Base-by-base conservation (phyloP, 2,113 vertebrate genomes). In the Lutjanus erythropterus region DNA sequence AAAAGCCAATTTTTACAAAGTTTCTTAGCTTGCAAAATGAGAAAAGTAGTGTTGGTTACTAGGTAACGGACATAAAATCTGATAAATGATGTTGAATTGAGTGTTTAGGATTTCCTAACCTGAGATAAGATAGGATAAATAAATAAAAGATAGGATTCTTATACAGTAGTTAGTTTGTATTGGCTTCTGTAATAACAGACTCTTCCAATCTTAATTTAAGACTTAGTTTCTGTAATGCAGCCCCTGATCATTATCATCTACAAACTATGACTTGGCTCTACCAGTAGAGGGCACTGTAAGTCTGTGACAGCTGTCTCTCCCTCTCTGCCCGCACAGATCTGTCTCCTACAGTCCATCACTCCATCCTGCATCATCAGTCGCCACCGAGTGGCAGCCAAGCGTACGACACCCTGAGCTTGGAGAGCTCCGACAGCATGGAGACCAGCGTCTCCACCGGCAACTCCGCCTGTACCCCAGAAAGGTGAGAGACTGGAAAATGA, bases 371-470 rank as follows among this genome's bases (percentile, higher is more conserved):
- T 65, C 97, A 97, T 72, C 97, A 97, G 61, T 93, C 95, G 88
- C 94, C 95, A 23, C 94, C 96, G 0, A 89, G 94, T 0, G 95
- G 96, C 0, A 94, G 86, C 9, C 95, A 94, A 0, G 96, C 97
- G 0, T 99, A 98, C 0, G 98, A 99, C 95, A 99, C 98, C 0
- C 95, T 99, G 82, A 99, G 98, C 87, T 92, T 99, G 92, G 98
- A 99, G 94, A 99, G 98, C 91, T 99, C 98, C 0, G 98, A 99
- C 96, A 99, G 98, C 92, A 62, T 99, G 95, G 98, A 99, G 81
- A 99, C 98, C 93, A 98, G 96, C 90, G 92, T 98, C 91, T 99
- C 98, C 78, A 95, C 96, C 0, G 95, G 97, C 76, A 97, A 96
- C 92, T 99, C 97, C 0, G 96, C 95, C 65, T 99, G 97, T 91